phyloP scores from a whole-genome alignment of 2,888 invertebrate genomes.

The Rhabditoides inermis region DNA sequence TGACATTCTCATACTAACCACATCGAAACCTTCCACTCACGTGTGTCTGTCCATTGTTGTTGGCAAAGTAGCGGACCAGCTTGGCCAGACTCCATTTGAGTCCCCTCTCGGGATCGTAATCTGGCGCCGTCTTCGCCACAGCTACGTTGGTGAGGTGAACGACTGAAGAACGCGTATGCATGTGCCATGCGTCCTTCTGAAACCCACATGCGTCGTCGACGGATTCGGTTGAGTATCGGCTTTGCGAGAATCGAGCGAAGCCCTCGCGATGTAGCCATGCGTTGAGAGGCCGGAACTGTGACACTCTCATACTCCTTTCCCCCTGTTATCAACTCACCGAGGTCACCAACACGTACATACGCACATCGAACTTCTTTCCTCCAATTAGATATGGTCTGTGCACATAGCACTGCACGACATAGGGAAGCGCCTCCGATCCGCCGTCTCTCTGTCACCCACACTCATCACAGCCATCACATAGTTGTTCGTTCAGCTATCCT shows the following conservation, averaged over 20 bases:
- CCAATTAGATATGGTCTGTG: conserved; percentile 62
- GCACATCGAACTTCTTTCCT: conserved; percentile 63
- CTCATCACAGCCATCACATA: background rate
- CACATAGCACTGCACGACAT: conserved; percentile 62
- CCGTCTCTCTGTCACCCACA: conserved; percentile 24
- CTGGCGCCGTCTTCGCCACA: conserved; percentile 72
- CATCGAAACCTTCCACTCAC: conserved; percentile 48
- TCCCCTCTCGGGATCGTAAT: conserved; percentile 59
- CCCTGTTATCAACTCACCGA: conserved; percentile 47
- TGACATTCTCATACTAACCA: too few relatives aligned
- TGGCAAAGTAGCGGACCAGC: conserved; percentile 59
- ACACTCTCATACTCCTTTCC: background rate
- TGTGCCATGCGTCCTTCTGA: background rate
- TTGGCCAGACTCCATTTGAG: conserved; percentile 61
- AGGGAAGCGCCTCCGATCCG: conserved; percentile 47
- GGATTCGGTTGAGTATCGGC: conserved; percentile 59
- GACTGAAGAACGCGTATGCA: conserved; percentile 16
- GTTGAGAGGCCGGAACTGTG: conserved; percentile 73
- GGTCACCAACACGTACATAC: conserved; percentile 62
- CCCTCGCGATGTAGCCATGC: conserved; percentile 74
- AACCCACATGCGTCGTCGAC: conserved; percentile 59
- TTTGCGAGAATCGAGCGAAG: conserved; percentile 63
- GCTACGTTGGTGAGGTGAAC: conserved; percentile 58
- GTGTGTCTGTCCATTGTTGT: conserved; percentile 58
- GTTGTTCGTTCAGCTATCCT: background rate